phyloP scores from a whole-genome alignment of 2,888 invertebrate genomes.

The Petrolisthes manimaculis region DNA sequence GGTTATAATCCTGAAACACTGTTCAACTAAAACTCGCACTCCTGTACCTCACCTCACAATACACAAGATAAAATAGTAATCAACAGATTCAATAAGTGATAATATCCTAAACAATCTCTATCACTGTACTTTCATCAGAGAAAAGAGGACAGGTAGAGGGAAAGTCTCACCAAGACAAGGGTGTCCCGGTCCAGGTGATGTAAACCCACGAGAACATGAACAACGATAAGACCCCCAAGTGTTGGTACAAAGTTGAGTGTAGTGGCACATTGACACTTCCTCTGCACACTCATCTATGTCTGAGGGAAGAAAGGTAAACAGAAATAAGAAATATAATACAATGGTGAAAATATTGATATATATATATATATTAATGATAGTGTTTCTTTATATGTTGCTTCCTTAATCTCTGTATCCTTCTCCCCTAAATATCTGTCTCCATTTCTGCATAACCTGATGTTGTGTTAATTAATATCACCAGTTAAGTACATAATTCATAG shows the following conservation, averaged over 20 bases:
- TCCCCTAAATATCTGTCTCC: background rate
- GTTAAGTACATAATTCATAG: too few relatives aligned
- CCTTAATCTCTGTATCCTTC: too few relatives aligned
- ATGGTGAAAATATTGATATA: background rate
- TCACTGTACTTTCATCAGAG: too few relatives aligned
- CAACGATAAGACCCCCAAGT: conserved; percentile 76
- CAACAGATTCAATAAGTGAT: too few relatives aligned
- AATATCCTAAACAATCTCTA: too few relatives aligned
- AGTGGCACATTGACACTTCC: conserved; percentile 73
- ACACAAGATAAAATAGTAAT: too few relatives aligned
- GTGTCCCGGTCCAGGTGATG: conserved; percentile 72
- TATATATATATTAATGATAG: background rate
- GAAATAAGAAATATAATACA: background rate
- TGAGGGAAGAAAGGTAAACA: conserved; percentile 68
- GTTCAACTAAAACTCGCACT: too few relatives aligned
- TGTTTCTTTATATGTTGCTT: background rate
- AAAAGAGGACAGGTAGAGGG: too few relatives aligned
- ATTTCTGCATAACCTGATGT: too few relatives aligned
- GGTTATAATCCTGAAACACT: too few relatives aligned
- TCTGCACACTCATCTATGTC: conserved; percentile 77
- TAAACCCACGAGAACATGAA: conserved; percentile 75
- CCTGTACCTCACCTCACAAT: too few relatives aligned
- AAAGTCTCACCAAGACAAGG: conserved; percentile 72
- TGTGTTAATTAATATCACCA: too few relatives aligned
- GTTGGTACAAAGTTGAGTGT: conserved; percentile 76